Evolutionary conservation across 2,113 vertebrate species (phyloP).

Genomic region (Aleadryas rufinucha): DNA sequence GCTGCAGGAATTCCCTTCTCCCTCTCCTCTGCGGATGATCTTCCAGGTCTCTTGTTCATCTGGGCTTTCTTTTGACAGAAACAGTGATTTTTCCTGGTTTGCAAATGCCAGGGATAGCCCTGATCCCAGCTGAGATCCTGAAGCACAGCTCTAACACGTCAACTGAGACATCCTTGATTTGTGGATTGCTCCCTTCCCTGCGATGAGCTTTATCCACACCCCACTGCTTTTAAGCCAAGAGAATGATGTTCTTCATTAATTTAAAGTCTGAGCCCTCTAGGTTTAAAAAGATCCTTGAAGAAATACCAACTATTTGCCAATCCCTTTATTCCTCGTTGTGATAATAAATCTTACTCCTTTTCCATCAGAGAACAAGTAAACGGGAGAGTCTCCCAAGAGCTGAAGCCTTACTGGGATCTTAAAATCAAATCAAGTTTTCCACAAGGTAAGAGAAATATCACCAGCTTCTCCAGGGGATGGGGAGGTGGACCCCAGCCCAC

Average conservation of each 20-base stretch:
- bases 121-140: background rate
- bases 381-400: background rate
- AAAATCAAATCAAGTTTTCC: background rate
- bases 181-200: background rate
- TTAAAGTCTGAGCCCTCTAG: background rate
- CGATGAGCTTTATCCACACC: background rate
- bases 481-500: background rate
- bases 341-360: background rate
- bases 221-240: background rate
- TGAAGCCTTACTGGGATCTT: background rate
- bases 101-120: background rate
- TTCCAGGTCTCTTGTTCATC: background rate
- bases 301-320: background rate
- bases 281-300: background rate
- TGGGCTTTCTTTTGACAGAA: background rate
- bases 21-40: background rate
- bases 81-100: background rate
- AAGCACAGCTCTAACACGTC: background rate
- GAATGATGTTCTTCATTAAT: background rate
- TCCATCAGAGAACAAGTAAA: background rate
- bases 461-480: accelerated
- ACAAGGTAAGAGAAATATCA: background rate
- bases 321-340: background rate
- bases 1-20: background rate
- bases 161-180: background rate